A percentile compares a stretch with the other conserved stretches of the same genome.
These are phyloP conservation scores for Perdix hodgsoniae DNA, from an alignment of 2,797 vertebrate species.

Conservation along the genomic window DNA sequence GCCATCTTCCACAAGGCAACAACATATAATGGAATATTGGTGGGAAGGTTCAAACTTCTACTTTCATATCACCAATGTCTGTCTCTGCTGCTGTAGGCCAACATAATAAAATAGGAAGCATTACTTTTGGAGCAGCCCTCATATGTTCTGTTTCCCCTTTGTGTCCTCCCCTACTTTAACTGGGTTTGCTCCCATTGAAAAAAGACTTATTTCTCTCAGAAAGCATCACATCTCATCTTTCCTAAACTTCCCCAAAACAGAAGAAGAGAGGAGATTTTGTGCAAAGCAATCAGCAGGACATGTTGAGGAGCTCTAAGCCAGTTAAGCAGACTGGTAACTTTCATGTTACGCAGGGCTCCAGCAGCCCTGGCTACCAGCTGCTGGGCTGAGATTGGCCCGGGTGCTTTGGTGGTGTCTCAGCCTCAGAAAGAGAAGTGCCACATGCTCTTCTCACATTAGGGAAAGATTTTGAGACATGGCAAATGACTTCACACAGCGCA, in stretches of 20 bases:
- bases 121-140: too few relatives aligned
- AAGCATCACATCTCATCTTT: not conserved
- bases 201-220: not conserved
- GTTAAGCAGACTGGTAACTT: not conserved
- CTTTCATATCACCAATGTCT: too few relatives aligned
- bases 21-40: too few relatives aligned
- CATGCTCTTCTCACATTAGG: not conserved
- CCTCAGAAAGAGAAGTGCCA: not conserved
- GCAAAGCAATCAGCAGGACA: not conserved
- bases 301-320: not conserved
- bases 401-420: too few relatives aligned
- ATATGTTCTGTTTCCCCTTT: not conserved
- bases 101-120: too few relatives aligned
- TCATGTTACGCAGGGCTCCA: accelerated
- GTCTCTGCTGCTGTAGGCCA: too few relatives aligned
- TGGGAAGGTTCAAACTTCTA: too few relatives aligned
- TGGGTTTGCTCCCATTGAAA: not conserved
- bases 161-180: not conserved
- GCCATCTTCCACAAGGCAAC: too few relatives aligned
- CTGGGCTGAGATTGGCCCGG: not conserved
- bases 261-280: not conserved
- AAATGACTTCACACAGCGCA: not conserved
- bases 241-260: not conserved
- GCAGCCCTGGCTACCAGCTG: not conserved
- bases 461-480: not conserved